Evolutionary conservation across 2,888 invertebrate genomes (phyloP).

Genomic region (Heliconius aoede): DNA sequence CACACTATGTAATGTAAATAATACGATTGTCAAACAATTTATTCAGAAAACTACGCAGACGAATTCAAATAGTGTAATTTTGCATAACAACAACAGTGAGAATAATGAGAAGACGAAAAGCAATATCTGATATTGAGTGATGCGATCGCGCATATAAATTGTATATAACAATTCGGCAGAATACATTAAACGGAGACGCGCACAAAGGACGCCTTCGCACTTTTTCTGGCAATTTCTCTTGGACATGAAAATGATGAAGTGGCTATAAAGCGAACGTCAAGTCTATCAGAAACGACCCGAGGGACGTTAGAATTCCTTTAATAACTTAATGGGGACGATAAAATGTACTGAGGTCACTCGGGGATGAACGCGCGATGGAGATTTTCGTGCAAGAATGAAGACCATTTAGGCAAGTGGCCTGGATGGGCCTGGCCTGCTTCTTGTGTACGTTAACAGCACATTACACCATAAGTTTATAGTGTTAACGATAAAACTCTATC

Average conservation of each 20-base stretch:
- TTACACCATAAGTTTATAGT: constrained; percentile 32
- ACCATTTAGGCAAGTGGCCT: constrained; percentile 36
- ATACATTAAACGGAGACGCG: constrained; percentile 22
- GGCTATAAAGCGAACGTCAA: constrained; percentile 60
- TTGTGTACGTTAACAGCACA: constrained; percentile 32
- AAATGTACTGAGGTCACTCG: constrained; percentile 39
- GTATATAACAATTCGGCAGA: constrained; percentile 17
- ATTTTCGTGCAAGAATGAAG: constrained; percentile 40
- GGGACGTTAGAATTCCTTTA: constrained; percentile 62
- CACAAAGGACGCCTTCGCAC: constrained; percentile 13
- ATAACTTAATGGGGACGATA: constrained; percentile 60
- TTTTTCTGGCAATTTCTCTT: constrained; percentile 33
- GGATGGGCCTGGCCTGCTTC: constrained; percentile 30
- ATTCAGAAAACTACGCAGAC: not conserved
- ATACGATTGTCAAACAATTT: not conserved
- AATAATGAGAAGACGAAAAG: constrained; percentile 24
- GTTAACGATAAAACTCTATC: constrained; percentile 26
- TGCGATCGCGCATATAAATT: constrained; percentile 16
- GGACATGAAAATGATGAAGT: constrained; percentile 47
- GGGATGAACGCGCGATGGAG: constrained; percentile 35
- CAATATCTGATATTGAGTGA: constrained; percentile 26
- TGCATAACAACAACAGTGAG: constrained; percentile 1
- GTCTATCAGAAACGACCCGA: constrained; percentile 49
- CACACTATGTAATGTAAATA: no score
- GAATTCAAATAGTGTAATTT: not conserved